Percentiles rank a stretch among this genome's conserved stretches.
These are phyloP conservation scores for Drosophila rubida DNA, from an alignment of 2,888 invertebrate genomes.

Conservation along the genomic window DNA sequence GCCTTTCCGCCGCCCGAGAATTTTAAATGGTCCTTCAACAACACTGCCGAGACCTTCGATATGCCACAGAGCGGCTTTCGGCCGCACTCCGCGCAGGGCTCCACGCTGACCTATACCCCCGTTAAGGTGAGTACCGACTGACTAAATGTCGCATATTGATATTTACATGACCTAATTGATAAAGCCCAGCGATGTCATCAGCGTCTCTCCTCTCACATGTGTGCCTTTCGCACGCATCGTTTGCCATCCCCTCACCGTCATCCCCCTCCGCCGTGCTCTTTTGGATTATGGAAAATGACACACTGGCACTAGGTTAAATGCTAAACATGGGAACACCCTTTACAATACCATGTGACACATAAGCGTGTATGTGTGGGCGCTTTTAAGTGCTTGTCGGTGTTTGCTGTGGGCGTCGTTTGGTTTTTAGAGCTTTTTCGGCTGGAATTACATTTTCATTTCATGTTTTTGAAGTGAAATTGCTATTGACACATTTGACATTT, in stretches of 20 bases:
- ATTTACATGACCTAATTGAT: slow-evolving; percentile 48
- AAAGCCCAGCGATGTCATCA: slow-evolving; percentile 1
- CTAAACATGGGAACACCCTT: slow-evolving; percentile 32
- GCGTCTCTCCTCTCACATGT: not conserved
- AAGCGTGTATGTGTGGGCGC: not conserved
- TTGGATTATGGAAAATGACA: slow-evolving; percentile 52
- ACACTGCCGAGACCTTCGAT: slow-evolving; percentile 92
- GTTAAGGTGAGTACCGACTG: slow-evolving; percentile 84
- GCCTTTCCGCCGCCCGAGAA: slow-evolving; percentile 92
- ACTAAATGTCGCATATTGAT: slow-evolving; percentile 26
- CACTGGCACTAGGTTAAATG: slow-evolving; percentile 34
- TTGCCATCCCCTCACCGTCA: not conserved
- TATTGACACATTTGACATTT: slow-evolving; percentile 80
- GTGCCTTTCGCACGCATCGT: not conserved
- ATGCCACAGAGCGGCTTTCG: slow-evolving; percentile 89
- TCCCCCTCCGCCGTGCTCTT: not conserved
- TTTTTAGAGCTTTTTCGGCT: slow-evolving; percentile 19
- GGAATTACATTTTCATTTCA: slow-evolving; percentile 55
- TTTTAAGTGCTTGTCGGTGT: slow-evolving; percentile 22
- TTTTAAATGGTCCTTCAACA: slow-evolving; percentile 96
- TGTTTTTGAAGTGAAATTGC: slow-evolving; percentile 62
- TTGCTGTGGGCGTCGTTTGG: not conserved
- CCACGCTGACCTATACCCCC: slow-evolving; percentile 91
- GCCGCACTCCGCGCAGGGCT: slow-evolving; percentile 86
- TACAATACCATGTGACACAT: slow-evolving; percentile 24